Percentiles rank a stretch among this genome's conserved stretches.
phyloP scores from a whole-genome alignment of 2,888 invertebrate genomes.

The Eristalis intricaria region DNA sequence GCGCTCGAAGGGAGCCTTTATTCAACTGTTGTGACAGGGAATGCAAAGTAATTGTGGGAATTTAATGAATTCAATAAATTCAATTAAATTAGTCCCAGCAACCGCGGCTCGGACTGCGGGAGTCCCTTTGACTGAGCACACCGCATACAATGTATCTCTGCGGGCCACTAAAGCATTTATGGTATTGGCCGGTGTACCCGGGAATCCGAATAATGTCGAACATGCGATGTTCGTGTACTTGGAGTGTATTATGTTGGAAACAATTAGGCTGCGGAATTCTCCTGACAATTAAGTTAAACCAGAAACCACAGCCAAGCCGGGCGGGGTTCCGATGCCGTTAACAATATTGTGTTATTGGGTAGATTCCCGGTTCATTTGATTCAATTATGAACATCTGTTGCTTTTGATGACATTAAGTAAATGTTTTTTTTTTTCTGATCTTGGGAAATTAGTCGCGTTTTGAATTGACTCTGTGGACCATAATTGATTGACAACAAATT shows the following conservation, averaged over 20 bases:
- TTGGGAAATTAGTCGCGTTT: too few species aligned
- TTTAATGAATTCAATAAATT: neutral
- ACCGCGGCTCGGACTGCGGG: neutral
- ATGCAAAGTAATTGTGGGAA: neutral
- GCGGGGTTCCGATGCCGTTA: neutral
- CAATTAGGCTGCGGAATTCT: neutral
- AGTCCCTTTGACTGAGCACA: neutral
- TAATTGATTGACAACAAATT: too few species aligned
- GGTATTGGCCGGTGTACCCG: slow-evolving; percentile 2
- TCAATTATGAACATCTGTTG: neutral
- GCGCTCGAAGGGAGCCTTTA: neutral
- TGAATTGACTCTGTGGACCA: too few species aligned
- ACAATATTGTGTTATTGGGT: neutral
- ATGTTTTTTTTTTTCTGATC: neutral
- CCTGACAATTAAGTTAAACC: neutral
- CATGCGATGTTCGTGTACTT: neutral
- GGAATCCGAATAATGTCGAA: neutral
- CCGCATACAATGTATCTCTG: neutral
- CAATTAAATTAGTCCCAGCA: slow-evolving; percentile 12
- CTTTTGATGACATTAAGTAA: neutral
- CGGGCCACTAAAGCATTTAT: neutral
- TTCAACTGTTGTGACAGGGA: neutral
- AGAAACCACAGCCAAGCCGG: neutral
- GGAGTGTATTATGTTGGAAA: neutral
- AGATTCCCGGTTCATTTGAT: neutral